These are phyloP conservation scores for Ips typographus DNA, from an alignment of 1,140 invertebrate species.

Conservation along the genomic window DNA sequence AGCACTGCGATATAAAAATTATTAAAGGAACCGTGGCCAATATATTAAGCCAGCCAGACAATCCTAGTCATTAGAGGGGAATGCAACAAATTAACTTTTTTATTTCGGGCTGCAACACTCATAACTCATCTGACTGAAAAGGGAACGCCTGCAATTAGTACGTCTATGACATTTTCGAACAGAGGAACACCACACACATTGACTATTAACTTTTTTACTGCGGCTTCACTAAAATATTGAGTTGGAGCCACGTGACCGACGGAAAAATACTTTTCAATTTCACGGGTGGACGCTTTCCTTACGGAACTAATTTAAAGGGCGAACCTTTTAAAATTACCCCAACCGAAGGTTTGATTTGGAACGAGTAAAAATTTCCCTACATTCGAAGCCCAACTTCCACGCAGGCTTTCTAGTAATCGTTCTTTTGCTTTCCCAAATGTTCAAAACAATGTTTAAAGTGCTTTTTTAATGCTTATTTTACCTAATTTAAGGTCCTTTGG, in stretches of 20 bases:
- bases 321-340: background rate
- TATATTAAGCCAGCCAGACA: slow-evolving; percentile 5
- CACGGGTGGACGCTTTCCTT: slow-evolving; percentile 11
- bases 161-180: slow-evolving; percentile 4
- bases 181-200: slow-evolving; percentile 1
- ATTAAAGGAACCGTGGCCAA: slow-evolving; percentile 8
- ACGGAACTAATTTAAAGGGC: slow-evolving; percentile 15
- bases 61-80: slow-evolving; percentile 9
- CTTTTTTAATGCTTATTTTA: too few species aligned
- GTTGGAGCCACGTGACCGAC: background rate
- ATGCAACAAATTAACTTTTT: slow-evolving; percentile 9
- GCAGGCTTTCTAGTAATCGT: too few species aligned
- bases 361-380: slow-evolving; percentile 8
- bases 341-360: background rate
- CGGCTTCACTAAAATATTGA: background rate
- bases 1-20: background rate
- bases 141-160: slow-evolving; percentile 12
- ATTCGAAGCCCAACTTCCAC: too few species aligned
- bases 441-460: too few species aligned
- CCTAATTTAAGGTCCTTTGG: too few species aligned
- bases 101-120: background rate
- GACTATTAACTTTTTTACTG: background rate
- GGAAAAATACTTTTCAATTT: slow-evolving; percentile 13
- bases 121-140: slow-evolving; percentile 7
- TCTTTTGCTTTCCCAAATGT: too few species aligned